Conservation (phyloP, 2,888 invertebrate species). For the Patella pellucida region DNA sequence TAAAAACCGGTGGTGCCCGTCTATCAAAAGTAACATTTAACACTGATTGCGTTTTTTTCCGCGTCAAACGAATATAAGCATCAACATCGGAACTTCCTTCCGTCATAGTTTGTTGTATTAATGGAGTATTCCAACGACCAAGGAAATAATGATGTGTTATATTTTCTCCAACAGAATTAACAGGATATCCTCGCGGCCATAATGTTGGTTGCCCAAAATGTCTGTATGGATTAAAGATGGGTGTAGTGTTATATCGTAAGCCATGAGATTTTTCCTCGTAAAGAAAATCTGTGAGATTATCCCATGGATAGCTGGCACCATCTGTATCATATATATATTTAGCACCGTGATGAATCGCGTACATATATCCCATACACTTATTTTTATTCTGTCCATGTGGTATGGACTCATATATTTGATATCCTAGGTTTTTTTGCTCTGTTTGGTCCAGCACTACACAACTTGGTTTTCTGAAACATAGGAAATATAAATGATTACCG, state of each 20-base stretch:
- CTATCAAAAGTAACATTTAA: slow-evolving; percentile 46
- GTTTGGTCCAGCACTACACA: not conserved
- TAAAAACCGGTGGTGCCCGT: slow-evolving; percentile 43
- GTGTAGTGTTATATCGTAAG: not conserved
- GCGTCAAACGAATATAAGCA: slow-evolving; percentile 49
- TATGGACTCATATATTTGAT: not conserved
- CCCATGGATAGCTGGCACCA: not conserved
- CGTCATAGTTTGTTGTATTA: slow-evolving; percentile 53
- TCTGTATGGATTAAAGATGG: slow-evolving; percentile 6
- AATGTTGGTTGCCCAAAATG: slow-evolving; percentile 54
- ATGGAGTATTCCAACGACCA: slow-evolving; percentile 32
- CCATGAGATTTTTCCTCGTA: not conserved
- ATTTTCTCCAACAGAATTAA: slow-evolving; percentile 32
- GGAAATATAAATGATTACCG: too few species aligned
- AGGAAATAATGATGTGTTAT: slow-evolving; percentile 27
- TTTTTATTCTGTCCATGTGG: not conserved
- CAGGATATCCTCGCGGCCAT: slow-evolving; percentile 57
- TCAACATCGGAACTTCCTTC: slow-evolving; percentile 58
- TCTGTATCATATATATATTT: slow-evolving; percentile 11
- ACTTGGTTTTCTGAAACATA: not conserved
- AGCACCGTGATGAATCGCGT: slow-evolving; percentile 7
- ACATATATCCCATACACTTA: slow-evolving; percentile 11
- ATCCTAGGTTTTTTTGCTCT: not conserved
- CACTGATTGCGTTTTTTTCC: slow-evolving; percentile 22
- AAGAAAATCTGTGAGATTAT: slow-evolving; percentile 8